Evolutionary conservation across 2,797 vertebrate species (phyloP).

Genomic region (Spea hammondii): DNA sequence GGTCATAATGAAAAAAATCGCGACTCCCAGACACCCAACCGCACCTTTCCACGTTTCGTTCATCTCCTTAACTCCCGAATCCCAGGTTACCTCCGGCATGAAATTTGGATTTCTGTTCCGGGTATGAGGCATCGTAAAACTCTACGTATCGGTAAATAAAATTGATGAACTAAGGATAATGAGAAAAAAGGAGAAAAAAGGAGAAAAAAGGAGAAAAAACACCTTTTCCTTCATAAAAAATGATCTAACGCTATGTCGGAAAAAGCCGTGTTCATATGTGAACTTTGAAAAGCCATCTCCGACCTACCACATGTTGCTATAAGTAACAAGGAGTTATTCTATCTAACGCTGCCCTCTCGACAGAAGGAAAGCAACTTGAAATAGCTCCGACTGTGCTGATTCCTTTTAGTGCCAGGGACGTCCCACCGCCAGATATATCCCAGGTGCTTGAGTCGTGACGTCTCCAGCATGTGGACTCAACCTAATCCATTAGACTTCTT

Average conservation of each 20-base stretch:
- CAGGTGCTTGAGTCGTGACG: slow-evolving; percentile 49
- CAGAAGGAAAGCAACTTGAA: slow-evolving; percentile 44
- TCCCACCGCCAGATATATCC: slow-evolving; percentile 48
- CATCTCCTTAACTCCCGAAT: slow-evolving; percentile 83
- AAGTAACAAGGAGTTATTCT: slow-evolving; percentile 50
- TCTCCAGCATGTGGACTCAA: slow-evolving; percentile 34
- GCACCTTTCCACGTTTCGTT: slow-evolving; percentile 91
- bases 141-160: background rate
- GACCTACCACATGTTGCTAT: slow-evolving; percentile 45
- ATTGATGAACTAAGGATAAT: background rate
- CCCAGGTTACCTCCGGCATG: slow-evolving; percentile 81
- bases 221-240: slow-evolving; percentile 19
- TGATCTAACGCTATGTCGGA: slow-evolving; percentile 34
- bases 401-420: slow-evolving; percentile 32
- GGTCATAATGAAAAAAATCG: slow-evolving; percentile 89
- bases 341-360: slow-evolving; percentile 37
- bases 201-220: background rate
- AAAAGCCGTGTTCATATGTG: slow-evolving; percentile 41
- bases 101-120: slow-evolving; percentile 77
- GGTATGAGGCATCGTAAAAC: slow-evolving; percentile 77
- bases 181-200: background rate
- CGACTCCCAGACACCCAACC: slow-evolving; percentile 84
- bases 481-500: slow-evolving; percentile 39
- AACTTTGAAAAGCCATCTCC: slow-evolving; percentile 34
- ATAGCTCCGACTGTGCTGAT: slow-evolving; percentile 46